Conservation (phyloP, 2,797 vertebrate species). For the Pyrrhura leucotis region DNA sequence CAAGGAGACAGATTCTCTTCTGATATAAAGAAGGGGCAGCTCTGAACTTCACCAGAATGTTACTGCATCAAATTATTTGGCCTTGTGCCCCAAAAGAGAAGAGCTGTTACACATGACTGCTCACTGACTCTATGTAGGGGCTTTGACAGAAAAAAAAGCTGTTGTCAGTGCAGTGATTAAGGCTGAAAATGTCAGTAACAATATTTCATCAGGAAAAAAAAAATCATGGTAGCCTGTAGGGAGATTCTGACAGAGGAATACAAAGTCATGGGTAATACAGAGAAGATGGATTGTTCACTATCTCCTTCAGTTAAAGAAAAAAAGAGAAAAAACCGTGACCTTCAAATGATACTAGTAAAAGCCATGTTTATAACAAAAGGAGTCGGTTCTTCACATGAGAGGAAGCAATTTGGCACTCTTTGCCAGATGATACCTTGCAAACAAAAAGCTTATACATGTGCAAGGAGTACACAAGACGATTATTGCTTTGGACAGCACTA, state of each 20-base stretch:
- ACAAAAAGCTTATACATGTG: background rate
- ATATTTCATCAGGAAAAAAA: background rate
- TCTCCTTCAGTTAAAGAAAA: background rate
- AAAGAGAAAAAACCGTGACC: background rate
- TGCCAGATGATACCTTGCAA: background rate
- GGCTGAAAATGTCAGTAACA: background rate
- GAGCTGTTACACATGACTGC: background rate
- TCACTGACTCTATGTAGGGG: background rate
- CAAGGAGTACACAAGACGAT: background rate
- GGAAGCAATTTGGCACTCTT: background rate
- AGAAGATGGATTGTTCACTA: background rate
- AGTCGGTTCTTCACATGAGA: background rate
- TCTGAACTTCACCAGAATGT: background rate
- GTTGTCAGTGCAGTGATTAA: background rate
- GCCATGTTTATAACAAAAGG: background rate
- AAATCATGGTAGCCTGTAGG: background rate
- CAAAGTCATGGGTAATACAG: background rate
- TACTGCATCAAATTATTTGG: background rate
- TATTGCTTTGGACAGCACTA: background rate
- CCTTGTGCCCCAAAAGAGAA: background rate
- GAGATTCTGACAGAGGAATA: background rate
- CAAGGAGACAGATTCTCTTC: background rate
- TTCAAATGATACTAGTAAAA: slow-evolving; percentile 1
- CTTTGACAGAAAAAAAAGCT: background rate
- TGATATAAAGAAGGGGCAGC: background rate